These are phyloP conservation scores for Hyperoplus immaculatus DNA, from an alignment of 2,797 vertebrate species.

Conservation along the genomic window DNA sequence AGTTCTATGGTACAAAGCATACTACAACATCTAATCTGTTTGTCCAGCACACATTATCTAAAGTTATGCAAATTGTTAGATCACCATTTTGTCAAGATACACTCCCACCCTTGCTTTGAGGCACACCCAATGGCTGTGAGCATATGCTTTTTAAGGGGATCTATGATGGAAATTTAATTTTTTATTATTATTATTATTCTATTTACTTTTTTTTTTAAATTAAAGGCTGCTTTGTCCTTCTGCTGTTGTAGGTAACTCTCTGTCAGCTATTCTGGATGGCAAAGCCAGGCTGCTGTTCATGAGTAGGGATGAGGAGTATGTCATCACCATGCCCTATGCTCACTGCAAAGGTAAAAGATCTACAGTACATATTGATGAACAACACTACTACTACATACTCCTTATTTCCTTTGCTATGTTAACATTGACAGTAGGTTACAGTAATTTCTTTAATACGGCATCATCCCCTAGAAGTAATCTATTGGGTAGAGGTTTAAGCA, in stretches of 20 bases:
- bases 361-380: neutral
- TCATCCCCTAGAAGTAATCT: neutral
- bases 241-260: conserved; percentile 90
- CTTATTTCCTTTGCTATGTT: neutral
- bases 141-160: neutral
- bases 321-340: conserved; percentile 98
- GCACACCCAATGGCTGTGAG: neutral
- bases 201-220: neutral
- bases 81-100: neutral
- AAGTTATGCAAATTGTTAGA: neutral
- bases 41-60: neutral
- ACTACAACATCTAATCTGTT: neutral
- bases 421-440: neutral
- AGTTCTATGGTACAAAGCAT: conserved; percentile 92
- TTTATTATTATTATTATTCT: too few relatives aligned
- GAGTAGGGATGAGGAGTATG: conserved; percentile 91
- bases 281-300: conserved; percentile 92
- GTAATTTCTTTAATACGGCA: neutral
- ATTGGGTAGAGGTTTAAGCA: neutral
- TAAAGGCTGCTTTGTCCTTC: neutral
- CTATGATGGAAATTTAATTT: neutral
- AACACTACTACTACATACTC: neutral
- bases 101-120: neutral
- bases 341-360: conserved; percentile 93
- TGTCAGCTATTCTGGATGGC: conserved; percentile 96